phyloP scores from a whole-genome alignment of 2,797 vertebrate species.

The Sebastes iracundus region DNA sequence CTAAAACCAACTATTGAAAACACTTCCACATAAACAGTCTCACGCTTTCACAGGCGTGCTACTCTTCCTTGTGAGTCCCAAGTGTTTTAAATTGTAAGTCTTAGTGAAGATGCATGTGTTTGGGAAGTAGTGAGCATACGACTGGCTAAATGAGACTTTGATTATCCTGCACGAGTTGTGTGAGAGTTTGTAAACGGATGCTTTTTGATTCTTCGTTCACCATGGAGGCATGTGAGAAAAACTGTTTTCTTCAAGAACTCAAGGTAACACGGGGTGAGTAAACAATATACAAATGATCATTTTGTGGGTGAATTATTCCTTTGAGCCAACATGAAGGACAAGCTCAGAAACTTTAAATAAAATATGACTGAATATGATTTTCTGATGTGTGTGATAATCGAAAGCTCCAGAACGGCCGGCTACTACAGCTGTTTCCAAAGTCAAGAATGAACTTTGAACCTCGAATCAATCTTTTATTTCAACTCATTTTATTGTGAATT shows the following conservation, averaged over 20 bases:
- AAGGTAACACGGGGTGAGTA: neutral
- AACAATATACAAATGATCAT: neutral
- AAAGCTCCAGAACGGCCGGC: neutral
- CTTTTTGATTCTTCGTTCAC: too few species aligned
- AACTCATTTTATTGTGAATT: conserved; percentile 56
- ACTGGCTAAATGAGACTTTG: neutral
- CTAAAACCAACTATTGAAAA: neutral
- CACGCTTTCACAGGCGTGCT: too few species aligned
- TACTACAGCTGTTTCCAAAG: neutral
- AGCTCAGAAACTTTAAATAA: neutral
- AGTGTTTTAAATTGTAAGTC: neutral
- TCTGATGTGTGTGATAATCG: neutral
- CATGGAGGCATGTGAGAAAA: too few species aligned
- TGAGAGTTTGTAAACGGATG: neutral
- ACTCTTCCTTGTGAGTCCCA: too few species aligned
- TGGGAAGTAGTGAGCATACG: neutral
- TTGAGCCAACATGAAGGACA: neutral
- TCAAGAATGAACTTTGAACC: conserved; percentile 11
- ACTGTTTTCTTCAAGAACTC: neutral
- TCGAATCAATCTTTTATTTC: neutral
- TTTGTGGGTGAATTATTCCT: neutral
- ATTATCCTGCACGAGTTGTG: too few species aligned
- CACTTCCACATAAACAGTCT: neutral
- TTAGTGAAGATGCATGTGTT: neutral
- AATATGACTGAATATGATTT: neutral